A percentile compares a stretch with the other conserved stretches of the same genome.
Evolutionary conservation across 2,113 vertebrate species (phyloP).

Genomic region (Indicator maculatus): DNA sequence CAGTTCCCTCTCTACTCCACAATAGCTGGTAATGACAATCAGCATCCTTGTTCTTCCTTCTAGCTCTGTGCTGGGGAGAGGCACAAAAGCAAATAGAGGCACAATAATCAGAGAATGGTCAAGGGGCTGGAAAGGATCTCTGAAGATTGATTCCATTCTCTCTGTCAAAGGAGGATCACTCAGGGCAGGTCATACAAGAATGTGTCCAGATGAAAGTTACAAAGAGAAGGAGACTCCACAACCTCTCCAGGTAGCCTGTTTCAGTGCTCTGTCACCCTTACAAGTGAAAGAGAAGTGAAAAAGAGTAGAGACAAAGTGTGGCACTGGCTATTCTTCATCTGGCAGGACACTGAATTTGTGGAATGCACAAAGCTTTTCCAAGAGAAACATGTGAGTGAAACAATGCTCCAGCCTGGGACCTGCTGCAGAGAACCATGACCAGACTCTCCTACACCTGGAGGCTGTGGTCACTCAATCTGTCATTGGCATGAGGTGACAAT

Average conservation of each 20-base stretch:
- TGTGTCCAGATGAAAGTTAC: no score
- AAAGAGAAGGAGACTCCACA: no score
- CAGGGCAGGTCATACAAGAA: no score
- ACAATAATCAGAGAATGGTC: no score
- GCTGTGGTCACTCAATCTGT: background rate
- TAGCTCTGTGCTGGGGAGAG: background rate
- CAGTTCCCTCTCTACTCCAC: background rate
- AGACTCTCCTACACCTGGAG: accelerated
- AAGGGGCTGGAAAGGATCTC: no score
- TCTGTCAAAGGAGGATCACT: no score
- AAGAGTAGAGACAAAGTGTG: background rate
- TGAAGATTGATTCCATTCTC: no score
- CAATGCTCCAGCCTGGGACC: background rate
- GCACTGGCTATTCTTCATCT: background rate
- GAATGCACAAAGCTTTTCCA: accelerated
- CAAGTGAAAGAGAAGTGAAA: no score
- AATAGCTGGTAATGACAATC: accelerated
- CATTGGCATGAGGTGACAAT: background rate
- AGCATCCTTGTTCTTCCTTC: background rate
- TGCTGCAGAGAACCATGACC: background rate
- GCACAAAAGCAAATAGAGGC: background rate
- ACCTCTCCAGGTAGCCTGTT: no score
- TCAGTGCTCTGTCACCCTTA: no score
- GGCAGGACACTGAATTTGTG: background rate
- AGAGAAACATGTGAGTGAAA: background rate